Evolutionary conservation across 23 tunicate genomes (phyloP), one percentile per base, ranked within the genome.

Genomic region (Oikopleura dioica): DNA sequence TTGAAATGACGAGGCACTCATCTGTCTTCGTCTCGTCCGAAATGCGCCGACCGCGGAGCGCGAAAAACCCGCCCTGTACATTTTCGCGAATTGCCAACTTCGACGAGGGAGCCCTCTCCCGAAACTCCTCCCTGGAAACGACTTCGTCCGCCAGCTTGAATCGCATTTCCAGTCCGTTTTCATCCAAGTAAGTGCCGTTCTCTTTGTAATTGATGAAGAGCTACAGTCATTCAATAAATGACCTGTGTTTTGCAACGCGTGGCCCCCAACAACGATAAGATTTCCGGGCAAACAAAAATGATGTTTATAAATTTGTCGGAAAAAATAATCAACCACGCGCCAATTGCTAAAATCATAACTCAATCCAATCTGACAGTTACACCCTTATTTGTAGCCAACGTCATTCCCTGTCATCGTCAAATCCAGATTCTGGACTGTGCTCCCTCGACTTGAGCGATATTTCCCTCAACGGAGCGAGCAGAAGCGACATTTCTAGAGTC

Each of bases 381-480:
- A 63, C 16, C 33, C 30, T 5, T 12, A 63, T 12, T 28, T 28
- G 32, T 21, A 63, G 33, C 33, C 72, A 63, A 31, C 29, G 72
- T 16, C 72, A 63, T 28, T 63, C 72, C 32, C 72, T 63, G 33
- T 12, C 30, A 12, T 63, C 72, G 2, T 16, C 32, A 16, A 63
- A 63, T 63, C 72, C 72, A 5, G 72, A 63, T 28, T 63, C 72
- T 23, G 72, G 72, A 23, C 72, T 63, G 16, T 63, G 72, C 33
- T 63, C 72, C 32, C 72, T 63, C 29, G 72, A 63, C 26, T 63
- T 63, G 72, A 16, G 32, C 26, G 72, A 63, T 63, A 63, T 63
- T 12, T 63, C 72, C 29, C 72, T 63, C 5, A 63, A 63, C 33
- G 72, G 72, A 63, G 26, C 16, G 30, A 12, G 30, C 4, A 63